Base-by-base conservation (phyloP, 1,140 invertebrate species). In the Gryon sp. region DNA sequence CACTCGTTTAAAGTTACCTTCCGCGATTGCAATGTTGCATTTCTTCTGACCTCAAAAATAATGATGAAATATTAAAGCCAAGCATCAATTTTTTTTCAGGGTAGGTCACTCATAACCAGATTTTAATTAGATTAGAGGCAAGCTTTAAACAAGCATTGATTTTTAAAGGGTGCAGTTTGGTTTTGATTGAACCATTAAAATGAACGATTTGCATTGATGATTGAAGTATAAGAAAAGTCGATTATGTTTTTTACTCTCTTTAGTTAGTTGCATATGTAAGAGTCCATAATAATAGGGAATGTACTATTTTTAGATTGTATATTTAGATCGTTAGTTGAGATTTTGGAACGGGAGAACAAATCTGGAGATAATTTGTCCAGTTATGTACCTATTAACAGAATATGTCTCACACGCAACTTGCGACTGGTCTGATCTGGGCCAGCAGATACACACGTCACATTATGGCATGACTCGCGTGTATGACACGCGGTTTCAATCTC, bases 381-480 rank as follows among this genome's bases (percentile, higher is more conserved):
- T 76, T 65, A 76, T 62, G 63, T 63, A 50, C 19, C 57, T 53
- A 68, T 68, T 50, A 50, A 43, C 45, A 14, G 53, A 45, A 38
- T 34, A 50, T 2, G 9, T 50, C 26, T 40, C 9, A 43, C 76
- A 72, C 69, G 76, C 69, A 50, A 73, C 20, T 43, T 16, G 20
- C 6, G 24, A 32, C 2, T 18, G 14, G 14, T 50, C n/a, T 78
- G 66, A 78, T 78, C 76, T 73, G 76, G 76, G 76, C 68, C 57
- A 78, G 41, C 11, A 55, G 66, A 77, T 77, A 76, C 34, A 65
- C 41, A 59, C 73, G 50, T 70, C 73, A 69, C 41, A 65, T 36
- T 76, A n/a, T n/a, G 41, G 50, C 57, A 50, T 59, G 26, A 38
- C 43, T 63, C 4, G 41, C 24, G 41, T 65, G 9, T 50, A 2